A percentile compares a stretch with the other conserved stretches of the same genome.
phyloP scores from a whole-genome alignment of 2,888 invertebrate species.

The Monoplex corrugatus region DNA sequence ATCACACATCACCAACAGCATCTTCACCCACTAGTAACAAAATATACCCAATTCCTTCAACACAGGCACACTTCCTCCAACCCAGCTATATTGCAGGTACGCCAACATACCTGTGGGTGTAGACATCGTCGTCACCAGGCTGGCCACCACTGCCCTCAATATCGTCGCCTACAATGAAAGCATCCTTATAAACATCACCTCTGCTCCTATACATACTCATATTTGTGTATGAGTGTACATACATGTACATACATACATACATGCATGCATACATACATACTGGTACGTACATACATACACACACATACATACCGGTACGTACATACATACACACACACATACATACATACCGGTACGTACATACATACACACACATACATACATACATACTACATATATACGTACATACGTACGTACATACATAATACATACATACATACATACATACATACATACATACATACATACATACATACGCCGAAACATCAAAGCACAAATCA shows the following conservation, averaged over 20 bases:
- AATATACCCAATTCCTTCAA: too few relatives aligned
- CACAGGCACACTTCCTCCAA: too few relatives aligned
- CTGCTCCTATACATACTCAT: not conserved
- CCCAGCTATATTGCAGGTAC: too few relatives aligned
- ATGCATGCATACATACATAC: not conserved
- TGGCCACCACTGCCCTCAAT: not conserved
- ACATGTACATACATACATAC: not conserved
- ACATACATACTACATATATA: not conserved
- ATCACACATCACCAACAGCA: too few relatives aligned
- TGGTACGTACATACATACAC: not conserved
- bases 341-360: not conserved
- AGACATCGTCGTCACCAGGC: not conserved
- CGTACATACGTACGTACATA: not conserved
- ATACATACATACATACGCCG: not conserved
- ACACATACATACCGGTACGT: not conserved
- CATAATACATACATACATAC: not conserved
- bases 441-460: not conserved
- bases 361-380: not conserved
- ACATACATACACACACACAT: not conserved
- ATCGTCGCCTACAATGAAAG: not conserved
- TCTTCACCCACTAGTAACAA: too few relatives aligned
- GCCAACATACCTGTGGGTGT: slow-evolving; percentile 10
- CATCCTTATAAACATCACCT: not conserved
- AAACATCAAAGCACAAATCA: too few relatives aligned
- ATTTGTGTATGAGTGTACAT: not conserved